Evolutionary conservation across 2,888 invertebrate species (phyloP).

Genomic region (Cordylochernes scorpioides): DNA sequence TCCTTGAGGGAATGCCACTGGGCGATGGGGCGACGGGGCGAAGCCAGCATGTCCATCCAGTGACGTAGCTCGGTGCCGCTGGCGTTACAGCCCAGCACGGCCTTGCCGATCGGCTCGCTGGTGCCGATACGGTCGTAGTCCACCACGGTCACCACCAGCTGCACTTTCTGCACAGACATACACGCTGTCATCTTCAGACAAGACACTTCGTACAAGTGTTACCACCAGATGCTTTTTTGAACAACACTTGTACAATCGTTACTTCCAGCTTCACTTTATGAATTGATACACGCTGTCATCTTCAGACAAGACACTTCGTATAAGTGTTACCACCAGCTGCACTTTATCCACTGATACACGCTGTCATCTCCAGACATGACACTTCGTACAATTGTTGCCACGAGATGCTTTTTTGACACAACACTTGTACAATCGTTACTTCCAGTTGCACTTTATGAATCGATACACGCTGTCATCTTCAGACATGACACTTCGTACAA

Average conservation of each 20-base stretch:
- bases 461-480: no score
- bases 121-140: constrained; percentile 99
- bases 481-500: neutral
- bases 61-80: constrained; percentile 79
- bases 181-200: no score
- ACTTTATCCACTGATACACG: constrained; percentile 95
- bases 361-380: neutral
- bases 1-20: constrained; percentile 99
- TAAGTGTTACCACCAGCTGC: constrained; percentile 88
- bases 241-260: constrained; percentile 98
- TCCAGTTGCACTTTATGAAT: constrained; percentile 91
- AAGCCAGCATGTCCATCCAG: constrained; percentile 99
- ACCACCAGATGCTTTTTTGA: no score
- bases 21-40: constrained; percentile 91
- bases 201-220: no score
- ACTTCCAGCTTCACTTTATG: no score
- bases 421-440: constrained; percentile 99
- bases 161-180: constrained; percentile 92
- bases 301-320: no score
- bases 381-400: no score
- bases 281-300: no score
- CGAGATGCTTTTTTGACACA: constrained; percentile 93
- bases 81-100: constrained; percentile 38
- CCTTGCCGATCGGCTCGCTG: constrained; percentile 78
- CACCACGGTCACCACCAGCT: constrained; percentile 91